Percentiles rank a stretch among this genome's conserved stretches.
These are phyloP conservation scores for Callopanchax toddi DNA, from an alignment of 2,113 vertebrate species.

Conservation along the genomic window DNA sequence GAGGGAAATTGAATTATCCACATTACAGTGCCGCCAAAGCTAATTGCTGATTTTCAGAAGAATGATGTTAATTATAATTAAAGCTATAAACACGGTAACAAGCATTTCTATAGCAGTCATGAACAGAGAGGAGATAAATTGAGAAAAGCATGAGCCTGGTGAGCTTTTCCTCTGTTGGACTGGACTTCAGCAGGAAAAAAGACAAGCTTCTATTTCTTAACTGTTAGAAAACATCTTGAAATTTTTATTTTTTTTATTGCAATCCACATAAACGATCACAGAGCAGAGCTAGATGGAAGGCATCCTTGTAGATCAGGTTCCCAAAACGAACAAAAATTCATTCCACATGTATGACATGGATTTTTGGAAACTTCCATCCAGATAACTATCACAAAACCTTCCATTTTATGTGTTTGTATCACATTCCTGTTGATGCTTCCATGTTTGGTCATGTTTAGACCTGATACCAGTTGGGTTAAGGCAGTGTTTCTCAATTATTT, in stretches of 20 bases:
- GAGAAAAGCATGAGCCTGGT: constrained; percentile 39
- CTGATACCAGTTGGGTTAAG: too few relatives aligned
- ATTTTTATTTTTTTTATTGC: constrained; percentile 2
- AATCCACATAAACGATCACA: constrained; percentile 1
- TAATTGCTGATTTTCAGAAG: constrained; percentile 65
- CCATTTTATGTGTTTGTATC: too few relatives aligned
- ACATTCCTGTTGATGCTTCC: too few relatives aligned
- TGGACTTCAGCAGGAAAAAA: constrained; percentile 6
- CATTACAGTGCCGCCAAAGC: constrained; percentile 46
- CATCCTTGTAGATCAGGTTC: not conserved
- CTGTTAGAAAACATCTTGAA: too few relatives aligned
- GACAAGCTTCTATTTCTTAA: too few relatives aligned
- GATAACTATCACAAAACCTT: too few relatives aligned
- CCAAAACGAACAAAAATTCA: not conserved
- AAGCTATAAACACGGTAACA: constrained; percentile 67
- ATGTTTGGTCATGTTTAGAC: too few relatives aligned
- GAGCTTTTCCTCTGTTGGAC: constrained; percentile 5
- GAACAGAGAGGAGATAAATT: constrained; percentile 77
- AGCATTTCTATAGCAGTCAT: constrained; percentile 48
- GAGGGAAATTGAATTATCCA: constrained; percentile 67
- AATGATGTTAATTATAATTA: constrained; percentile 69
- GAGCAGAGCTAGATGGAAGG: not conserved
- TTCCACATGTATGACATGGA: too few relatives aligned
- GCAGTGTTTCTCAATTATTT: too few relatives aligned
- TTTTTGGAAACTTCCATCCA: too few relatives aligned